Evolutionary conservation across 2,797 vertebrate genomes (phyloP).

Genomic region (Poecilia picta): DNA sequence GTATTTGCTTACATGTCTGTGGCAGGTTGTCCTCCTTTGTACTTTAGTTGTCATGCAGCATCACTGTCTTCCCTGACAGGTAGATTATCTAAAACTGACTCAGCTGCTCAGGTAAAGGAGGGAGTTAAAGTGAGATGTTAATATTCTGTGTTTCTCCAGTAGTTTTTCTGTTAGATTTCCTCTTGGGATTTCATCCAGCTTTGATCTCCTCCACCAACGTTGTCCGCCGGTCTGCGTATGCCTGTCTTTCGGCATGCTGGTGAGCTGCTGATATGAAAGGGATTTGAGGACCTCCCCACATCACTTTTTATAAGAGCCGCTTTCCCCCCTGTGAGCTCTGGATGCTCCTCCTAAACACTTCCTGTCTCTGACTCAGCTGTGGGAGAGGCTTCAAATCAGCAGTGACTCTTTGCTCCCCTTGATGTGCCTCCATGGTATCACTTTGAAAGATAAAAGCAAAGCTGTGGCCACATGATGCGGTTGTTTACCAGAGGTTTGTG

Average conservation of each 20-base stretch:
- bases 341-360: constrained; percentile 59
- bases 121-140: constrained; percentile 21
- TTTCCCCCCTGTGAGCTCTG: constrained; percentile 52
- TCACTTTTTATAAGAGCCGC: constrained; percentile 53
- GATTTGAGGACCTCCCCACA: constrained; percentile 60
- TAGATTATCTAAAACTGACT: constrained; percentile 60
- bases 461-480: constrained; percentile 22
- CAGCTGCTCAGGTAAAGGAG: constrained; percentile 34
- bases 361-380: constrained; percentile 51
- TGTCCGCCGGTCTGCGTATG: constrained; percentile 31
- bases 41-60: constrained; percentile 50
- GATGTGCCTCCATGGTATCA: constrained; percentile 49
- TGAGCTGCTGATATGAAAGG: constrained; percentile 60
- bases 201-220: constrained; percentile 53
- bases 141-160: constrained; percentile 30
- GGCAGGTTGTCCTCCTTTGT: constrained; percentile 57
- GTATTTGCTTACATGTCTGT: constrained; percentile 54
- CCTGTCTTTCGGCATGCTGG: constrained; percentile 51
- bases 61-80: constrained; percentile 35
- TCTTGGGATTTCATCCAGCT: constrained; percentile 60
- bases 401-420: constrained; percentile 54
- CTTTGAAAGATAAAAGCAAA: constrained; percentile 65
- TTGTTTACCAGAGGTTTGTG: constrained; percentile 33
- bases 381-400: constrained; percentile 57
- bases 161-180: constrained; percentile 56